Evolutionary conservation across 2,797 vertebrate species (phyloP).

Genomic region (Brachyalestes nurse): DNA sequence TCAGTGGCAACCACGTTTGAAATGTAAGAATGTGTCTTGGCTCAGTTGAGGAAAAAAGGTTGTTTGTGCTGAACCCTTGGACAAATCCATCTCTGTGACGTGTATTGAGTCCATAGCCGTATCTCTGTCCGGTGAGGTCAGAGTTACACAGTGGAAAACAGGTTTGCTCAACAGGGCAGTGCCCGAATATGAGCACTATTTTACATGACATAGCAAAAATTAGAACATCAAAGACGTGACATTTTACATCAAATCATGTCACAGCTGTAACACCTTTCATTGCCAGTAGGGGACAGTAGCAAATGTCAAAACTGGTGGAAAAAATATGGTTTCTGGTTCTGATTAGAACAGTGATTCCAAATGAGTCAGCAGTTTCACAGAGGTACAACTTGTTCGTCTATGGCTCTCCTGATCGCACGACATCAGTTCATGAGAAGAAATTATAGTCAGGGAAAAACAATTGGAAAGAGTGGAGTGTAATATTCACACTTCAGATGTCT

Average conservation of each 20-base stretch:
- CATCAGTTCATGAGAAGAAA: not conserved
- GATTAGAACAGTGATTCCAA: not conserved
- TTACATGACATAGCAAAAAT: not conserved
- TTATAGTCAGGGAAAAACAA: not conserved
- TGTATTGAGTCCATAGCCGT: conserved; percentile 28
- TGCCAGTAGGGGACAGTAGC: conserved; percentile 33
- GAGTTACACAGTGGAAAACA: conserved; percentile 30
- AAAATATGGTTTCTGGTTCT: not conserved
- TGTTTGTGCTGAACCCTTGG: conserved; percentile 51
- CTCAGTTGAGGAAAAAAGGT: conserved; percentile 50
- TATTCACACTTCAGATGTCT: conserved; percentile 18
- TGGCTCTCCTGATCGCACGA: not conserved
- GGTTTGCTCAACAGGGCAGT: not conserved
- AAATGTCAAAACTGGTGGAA: not conserved
- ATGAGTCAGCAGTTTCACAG: not conserved
- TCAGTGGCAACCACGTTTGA: conserved; percentile 60
- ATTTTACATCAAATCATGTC: not conserved
- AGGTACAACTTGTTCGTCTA: not conserved
- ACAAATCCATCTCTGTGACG: conserved; percentile 59
- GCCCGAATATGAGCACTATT: conserved; percentile 18
- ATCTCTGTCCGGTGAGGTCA: conserved; percentile 46
- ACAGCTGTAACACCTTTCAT: not conserved
- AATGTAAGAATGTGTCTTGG: conserved; percentile 59
- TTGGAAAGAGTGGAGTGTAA: not conserved
- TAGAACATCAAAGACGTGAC: not conserved